These are phyloP conservation scores for Bombycilla garrulus DNA, from an alignment of 2,113 vertebrate genomes.

Conservation along the genomic window DNA sequence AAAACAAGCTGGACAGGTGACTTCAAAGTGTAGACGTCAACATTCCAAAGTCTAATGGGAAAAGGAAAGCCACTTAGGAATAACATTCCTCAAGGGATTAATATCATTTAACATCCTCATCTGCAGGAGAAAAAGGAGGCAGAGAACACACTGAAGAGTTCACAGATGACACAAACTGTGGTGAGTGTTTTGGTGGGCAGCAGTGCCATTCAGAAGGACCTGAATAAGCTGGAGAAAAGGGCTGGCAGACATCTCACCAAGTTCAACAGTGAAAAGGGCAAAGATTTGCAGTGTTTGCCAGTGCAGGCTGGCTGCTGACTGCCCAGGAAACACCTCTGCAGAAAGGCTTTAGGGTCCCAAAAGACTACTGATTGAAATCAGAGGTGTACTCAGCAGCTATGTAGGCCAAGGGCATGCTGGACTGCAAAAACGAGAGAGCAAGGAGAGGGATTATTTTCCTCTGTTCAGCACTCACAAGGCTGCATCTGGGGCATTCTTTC, in stretches of 20 bases:
- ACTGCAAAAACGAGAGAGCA: neutral
- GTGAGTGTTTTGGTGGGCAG: neutral
- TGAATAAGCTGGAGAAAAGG: neutral
- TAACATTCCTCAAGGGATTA: neutral
- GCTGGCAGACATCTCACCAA: neutral
- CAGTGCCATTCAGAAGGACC: neutral
- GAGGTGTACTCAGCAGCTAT: neutral
- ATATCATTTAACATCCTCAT: neutral
- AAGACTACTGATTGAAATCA: neutral
- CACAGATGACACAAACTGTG: neutral
- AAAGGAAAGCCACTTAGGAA: neutral
- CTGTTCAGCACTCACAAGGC: neutral
- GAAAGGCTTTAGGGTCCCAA: neutral
- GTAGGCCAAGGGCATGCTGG: neutral
- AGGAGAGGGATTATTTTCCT: neutral
- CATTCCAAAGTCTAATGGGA: neutral
- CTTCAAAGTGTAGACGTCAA: neutral
- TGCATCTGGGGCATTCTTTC: neutral
- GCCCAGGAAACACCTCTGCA: neutral
- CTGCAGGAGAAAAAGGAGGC: neutral
- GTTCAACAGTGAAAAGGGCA: neutral
- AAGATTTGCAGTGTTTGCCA: neutral
- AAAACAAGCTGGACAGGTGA: neutral
- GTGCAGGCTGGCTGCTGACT: neutral
- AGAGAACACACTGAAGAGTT: neutral